Conservation (phyloP, 2,888 invertebrate genomes). For the Unio delphinus region DNA sequence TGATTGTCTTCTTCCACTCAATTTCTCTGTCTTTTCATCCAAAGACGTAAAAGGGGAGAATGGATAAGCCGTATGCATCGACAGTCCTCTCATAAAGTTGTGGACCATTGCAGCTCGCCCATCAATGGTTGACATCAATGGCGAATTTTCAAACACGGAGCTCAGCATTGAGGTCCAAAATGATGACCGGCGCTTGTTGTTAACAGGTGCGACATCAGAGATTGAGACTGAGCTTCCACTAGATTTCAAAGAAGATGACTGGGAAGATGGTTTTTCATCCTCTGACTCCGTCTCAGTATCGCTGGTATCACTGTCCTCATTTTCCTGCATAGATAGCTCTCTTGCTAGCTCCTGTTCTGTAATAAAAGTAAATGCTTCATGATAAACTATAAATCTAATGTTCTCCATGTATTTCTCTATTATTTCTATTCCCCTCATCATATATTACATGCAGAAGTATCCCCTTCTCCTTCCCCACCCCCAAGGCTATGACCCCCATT, state of each 20-base stretch:
- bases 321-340: constrained; percentile 45
- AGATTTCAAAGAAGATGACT: too few relatives aligned
- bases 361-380: background rate
- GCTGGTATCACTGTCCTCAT: constrained; percentile 39
- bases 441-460: too few relatives aligned
- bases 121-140: constrained; percentile 67
- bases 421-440: too few relatives aligned
- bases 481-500: too few relatives aligned
- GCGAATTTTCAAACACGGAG: constrained; percentile 45
- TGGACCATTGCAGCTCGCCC: constrained; percentile 72
- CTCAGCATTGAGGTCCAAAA: constrained; percentile 47
- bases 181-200: constrained; percentile 21
- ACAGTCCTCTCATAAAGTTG: constrained; percentile 72
- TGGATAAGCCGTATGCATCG: constrained; percentile 67
- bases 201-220: too few relatives aligned
- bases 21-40: constrained; percentile 11
- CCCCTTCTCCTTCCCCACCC: too few relatives aligned
- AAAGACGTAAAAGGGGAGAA: constrained; percentile 68
- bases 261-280: background rate
- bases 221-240: too few relatives aligned
- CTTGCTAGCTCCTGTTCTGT: constrained; percentile 51
- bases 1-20: constrained; percentile 5
- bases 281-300: constrained; percentile 21
- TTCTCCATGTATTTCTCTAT: too few relatives aligned
- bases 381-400: too few relatives aligned